Evolutionary conservation across 2,888 invertebrate species (phyloP).

Genomic region (Willowsia nigromaculata): DNA sequence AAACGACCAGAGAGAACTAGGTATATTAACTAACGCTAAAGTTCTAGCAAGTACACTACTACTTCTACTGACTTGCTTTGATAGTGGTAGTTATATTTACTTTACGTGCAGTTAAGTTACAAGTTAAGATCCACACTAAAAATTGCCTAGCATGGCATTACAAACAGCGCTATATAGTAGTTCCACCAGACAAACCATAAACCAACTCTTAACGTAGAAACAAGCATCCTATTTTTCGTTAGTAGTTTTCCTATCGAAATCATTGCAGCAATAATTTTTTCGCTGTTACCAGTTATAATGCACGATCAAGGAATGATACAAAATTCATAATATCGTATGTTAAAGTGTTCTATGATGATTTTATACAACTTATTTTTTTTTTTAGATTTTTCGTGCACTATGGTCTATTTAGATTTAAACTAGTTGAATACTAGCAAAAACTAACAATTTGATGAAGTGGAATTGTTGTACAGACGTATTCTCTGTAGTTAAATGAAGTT

Average conservation of each 20-base stretch:
- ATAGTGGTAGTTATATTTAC: background rate
- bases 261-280: conserved; percentile 7
- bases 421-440: too few relatives aligned
- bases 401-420: too few relatives aligned
- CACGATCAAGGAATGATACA: too few relatives aligned
- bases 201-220: background rate
- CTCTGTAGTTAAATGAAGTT: conserved; percentile 19
- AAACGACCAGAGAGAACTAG: conserved; percentile 1
- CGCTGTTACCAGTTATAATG: background rate
- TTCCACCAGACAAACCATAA: background rate
- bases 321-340: background rate
- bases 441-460: too few relatives aligned
- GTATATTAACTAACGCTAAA: background rate
- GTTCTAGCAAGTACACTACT: background rate
- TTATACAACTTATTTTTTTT: background rate
- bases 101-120: background rate
- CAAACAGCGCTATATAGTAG: background rate
- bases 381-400: background rate
- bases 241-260: conserved; percentile 8
- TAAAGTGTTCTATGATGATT: background rate
- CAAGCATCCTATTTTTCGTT: background rate
- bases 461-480: too few relatives aligned
- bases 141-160: background rate
- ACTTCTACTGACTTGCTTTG: background rate
- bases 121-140: background rate